phyloP scores from a whole-genome alignment of 2,888 invertebrate genomes.

The Malthinus flaveolus region DNA sequence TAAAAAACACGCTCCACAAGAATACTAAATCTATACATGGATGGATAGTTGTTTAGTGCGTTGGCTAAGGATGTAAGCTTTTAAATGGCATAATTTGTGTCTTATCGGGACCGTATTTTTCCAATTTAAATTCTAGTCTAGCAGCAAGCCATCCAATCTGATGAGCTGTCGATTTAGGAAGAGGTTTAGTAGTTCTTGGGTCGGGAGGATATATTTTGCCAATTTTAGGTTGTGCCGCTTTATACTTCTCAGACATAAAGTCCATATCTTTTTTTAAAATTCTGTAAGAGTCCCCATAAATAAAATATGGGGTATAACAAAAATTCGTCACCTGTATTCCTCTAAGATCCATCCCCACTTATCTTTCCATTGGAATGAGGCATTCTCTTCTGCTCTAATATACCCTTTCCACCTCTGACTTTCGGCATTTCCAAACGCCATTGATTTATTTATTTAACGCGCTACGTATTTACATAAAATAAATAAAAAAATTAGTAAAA shows the following conservation, averaged over 20 bases:
- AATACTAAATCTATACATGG: too few relatives aligned
- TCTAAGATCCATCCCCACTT: background rate
- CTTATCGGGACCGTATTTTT: slow-evolving; percentile 32
- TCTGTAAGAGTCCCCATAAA: background rate
- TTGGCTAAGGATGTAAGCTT: too few relatives aligned
- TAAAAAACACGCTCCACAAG: too few relatives aligned
- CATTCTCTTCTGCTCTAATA: background rate
- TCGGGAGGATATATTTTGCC: slow-evolving; percentile 14
- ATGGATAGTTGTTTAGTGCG: too few relatives aligned
- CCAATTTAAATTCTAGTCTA: slow-evolving; percentile 29
- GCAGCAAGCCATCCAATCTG: slow-evolving; percentile 34
- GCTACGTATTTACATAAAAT: too few relatives aligned
- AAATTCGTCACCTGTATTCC: background rate
- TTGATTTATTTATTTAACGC: too few relatives aligned
- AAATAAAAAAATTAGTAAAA: too few relatives aligned
- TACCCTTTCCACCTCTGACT: background rate
- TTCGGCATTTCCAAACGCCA: background rate
- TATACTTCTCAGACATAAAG: background rate
- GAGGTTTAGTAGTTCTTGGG: slow-evolving; percentile 26
- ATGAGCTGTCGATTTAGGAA: slow-evolving; percentile 30
- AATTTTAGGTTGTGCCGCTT: slow-evolving; percentile 1
- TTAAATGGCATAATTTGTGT: slow-evolving; percentile 10
- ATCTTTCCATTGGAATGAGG: background rate
- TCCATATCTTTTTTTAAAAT: background rate
- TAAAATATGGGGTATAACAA: too few relatives aligned